phyloP scores from a whole-genome alignment of 2,888 invertebrate genomes.

The Mycogona germanica region DNA sequence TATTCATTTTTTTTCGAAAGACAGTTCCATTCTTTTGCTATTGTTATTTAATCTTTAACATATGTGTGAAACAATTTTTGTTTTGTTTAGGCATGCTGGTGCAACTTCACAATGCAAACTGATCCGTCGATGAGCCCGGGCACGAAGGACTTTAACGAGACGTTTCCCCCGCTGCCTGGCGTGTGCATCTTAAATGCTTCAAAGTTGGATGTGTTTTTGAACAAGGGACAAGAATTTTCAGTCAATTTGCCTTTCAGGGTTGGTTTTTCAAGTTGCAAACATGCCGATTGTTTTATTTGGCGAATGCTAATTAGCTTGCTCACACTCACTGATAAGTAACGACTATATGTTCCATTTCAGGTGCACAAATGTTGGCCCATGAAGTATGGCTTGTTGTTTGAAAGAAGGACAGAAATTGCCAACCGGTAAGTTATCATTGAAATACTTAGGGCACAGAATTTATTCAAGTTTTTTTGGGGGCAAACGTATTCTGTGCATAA shows the following conservation, averaged over 20 bases:
- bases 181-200: conserved; percentile 61
- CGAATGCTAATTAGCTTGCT: too few species aligned
- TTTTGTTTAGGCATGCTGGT: conserved; percentile 16
- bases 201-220: conserved; percentile 61
- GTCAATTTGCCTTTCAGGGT: conserved; percentile 60
- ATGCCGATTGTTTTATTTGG: too few species aligned
- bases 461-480: too few species aligned
- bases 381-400: conserved; percentile 71
- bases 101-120: conserved; percentile 10
- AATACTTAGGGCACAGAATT: too few species aligned
- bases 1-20: too few species aligned
- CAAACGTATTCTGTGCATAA: too few species aligned
- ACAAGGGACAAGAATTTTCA: conserved; percentile 68
- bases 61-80: neutral
- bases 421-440: neutral
- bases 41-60: neutral
- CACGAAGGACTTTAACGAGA: too few species aligned
- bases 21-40: conserved; percentile 15
- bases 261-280: conserved; percentile 10
- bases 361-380: conserved; percentile 73
- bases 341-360: conserved; percentile 34
- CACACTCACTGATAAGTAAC: too few species aligned
- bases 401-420: conserved; percentile 33
- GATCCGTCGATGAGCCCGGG: neutral
- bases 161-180: too few species aligned